Evolutionary conservation across 2,797 vertebrate species (phyloP).

Genomic region (Hippocampus kuda): DNA sequence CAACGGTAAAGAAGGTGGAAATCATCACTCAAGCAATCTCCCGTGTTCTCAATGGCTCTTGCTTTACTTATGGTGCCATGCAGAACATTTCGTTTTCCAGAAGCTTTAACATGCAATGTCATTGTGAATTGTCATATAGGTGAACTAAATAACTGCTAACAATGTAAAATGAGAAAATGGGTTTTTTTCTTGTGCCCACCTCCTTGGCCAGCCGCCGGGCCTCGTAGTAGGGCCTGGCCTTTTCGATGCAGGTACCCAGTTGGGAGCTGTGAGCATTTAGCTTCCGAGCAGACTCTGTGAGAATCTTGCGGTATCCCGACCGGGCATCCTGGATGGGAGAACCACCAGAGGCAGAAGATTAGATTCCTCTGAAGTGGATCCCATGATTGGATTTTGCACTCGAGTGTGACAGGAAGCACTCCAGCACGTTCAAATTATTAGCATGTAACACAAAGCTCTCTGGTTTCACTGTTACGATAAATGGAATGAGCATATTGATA

Average conservation of each 20-base stretch:
- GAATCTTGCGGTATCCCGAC: conserved; percentile 82
- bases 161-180: background rate
- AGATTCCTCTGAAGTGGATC: conserved; percentile 29
- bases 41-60: no score
- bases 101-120: no score
- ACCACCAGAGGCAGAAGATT: conserved; percentile 27
- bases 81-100: no score
- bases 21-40: no score
- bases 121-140: background rate
- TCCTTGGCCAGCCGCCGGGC: conserved; percentile 85
- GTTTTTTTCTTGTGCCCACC: conserved; percentile 51
- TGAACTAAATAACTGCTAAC: background rate
- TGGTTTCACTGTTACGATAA: conserved; percentile 8
- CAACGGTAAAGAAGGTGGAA: no score
- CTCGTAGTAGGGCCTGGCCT: conserved; percentile 89
- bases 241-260: conserved; percentile 84
- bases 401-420: conserved; percentile 1
- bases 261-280: conserved; percentile 85
- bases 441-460: conserved; percentile 1
- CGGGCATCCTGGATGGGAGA: conserved; percentile 74
- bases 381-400: conserved; percentile 18
- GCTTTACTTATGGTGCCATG: no score
- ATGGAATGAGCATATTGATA: conserved; percentile 28
- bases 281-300: conserved; percentile 85
- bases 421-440: background rate